phyloP scores from a whole-genome alignment of 2,888 invertebrate genomes.

The Beris chalybata region DNA sequence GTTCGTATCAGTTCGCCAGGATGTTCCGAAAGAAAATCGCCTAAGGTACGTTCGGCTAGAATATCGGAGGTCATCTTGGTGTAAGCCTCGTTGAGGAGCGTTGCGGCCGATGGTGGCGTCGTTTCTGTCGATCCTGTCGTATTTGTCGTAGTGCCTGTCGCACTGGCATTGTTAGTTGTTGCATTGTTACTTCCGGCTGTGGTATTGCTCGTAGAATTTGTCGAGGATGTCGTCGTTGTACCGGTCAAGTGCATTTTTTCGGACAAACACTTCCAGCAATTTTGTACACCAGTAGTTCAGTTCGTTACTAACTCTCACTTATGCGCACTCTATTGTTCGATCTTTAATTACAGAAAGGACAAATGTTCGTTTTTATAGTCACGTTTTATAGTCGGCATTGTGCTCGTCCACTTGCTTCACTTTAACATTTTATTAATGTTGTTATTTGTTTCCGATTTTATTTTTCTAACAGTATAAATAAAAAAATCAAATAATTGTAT shows the following conservation, averaged over 20 bases:
- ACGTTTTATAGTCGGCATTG: too few species aligned
- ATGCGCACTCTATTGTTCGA: neutral
- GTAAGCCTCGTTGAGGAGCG: slow-evolving; percentile 76
- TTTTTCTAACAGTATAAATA: too few species aligned
- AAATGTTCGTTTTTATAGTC: too few species aligned
- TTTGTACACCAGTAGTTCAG: too few species aligned
- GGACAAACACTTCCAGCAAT: too few species aligned
- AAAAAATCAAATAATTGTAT: too few species aligned
- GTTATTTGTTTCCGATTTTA: too few species aligned
- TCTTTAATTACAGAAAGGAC: too few species aligned
- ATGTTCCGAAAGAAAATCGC: slow-evolving; percentile 85
- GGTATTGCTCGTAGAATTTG: slow-evolving; percentile 37
- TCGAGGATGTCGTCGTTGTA: slow-evolving; percentile 41
- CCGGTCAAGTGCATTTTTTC: slow-evolving; percentile 45
- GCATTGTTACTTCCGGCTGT: slow-evolving; percentile 42
- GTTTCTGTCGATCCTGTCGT: slow-evolving; percentile 25
- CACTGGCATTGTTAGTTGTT: slow-evolving; percentile 39
- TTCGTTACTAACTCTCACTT: neutral
- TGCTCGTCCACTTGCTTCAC: neutral
- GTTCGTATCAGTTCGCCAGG: slow-evolving; percentile 92
- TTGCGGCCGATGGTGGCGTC: slow-evolving; percentile 70
- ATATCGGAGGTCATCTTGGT: slow-evolving; percentile 90
- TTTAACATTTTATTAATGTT: slow-evolving; percentile 2
- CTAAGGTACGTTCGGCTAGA: slow-evolving; percentile 82
- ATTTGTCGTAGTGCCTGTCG: slow-evolving; percentile 42